These are phyloP conservation scores for Actinernus sp. DNA, from an alignment of 92 coral and sea anemone genomes.

Conservation along the genomic window DNA sequence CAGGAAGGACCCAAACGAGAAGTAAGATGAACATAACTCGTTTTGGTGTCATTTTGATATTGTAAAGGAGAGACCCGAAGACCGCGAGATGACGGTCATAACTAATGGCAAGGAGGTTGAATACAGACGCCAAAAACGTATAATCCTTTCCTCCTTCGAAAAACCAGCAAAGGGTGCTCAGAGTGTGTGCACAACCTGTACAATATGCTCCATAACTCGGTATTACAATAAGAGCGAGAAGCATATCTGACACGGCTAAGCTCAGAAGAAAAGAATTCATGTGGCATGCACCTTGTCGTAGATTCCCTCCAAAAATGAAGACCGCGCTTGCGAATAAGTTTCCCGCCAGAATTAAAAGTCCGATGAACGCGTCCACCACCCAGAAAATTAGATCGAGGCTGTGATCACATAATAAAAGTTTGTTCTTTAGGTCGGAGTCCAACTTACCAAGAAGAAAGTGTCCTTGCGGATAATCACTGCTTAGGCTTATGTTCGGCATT, in stretches of 20 bases:
- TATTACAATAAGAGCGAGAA: constrained; percentile 43
- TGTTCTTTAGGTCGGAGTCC: too few relatives aligned
- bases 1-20: constrained; percentile 50
- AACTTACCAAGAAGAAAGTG: not conserved
- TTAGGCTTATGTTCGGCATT: not conserved
- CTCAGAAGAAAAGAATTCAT: constrained; percentile 61
- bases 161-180: constrained; percentile 46
- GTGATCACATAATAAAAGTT: constrained; percentile 14
- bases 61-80: constrained; percentile 46
- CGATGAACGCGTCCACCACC: constrained; percentile 26
- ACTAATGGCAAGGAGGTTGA: constrained; percentile 55
- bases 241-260: constrained; percentile 52
- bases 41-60: constrained; percentile 37
- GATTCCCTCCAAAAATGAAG: constrained; percentile 36
- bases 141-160: constrained; percentile 63
- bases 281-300: constrained; percentile 15
- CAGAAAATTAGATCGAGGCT: constrained; percentile 41
- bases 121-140: constrained; percentile 39
- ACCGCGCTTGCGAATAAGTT: constrained; percentile 49
- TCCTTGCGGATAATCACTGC: not conserved
- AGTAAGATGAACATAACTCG: constrained; percentile 25
- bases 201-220: constrained; percentile 61
- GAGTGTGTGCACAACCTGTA: constrained; percentile 32
- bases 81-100: constrained; percentile 69
- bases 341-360: constrained; percentile 41